These are phyloP conservation scores for Euzetes globulus DNA, from an alignment of 2,888 invertebrate species.

Conservation along the genomic window DNA sequence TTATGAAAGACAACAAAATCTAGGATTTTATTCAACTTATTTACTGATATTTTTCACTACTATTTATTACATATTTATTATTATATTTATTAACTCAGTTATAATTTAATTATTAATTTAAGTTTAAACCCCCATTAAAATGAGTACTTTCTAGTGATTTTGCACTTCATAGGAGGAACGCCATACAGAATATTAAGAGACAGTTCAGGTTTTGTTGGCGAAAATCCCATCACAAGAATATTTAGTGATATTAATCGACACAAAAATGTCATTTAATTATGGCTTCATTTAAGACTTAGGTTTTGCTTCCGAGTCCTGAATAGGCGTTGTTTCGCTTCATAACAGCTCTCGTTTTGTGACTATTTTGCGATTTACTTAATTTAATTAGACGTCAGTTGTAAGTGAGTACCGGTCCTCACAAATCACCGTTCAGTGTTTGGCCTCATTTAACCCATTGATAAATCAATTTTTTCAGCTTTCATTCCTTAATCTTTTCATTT, in stretches of 20 bases:
- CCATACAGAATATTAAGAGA: too few relatives aligned
- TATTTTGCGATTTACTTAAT: slow-evolving; percentile 21
- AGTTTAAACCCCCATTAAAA: not conserved
- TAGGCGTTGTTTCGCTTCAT: not conserved
- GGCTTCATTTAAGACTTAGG: not conserved
- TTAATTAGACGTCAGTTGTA: slow-evolving; percentile 22
- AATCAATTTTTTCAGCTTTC: too few relatives aligned
- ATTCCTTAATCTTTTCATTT: too few relatives aligned
- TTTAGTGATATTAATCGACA: slow-evolving; percentile 26
- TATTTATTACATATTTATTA: slow-evolving; percentile 5
- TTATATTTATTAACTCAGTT: not conserved
- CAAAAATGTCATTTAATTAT: slow-evolving; percentile 28
- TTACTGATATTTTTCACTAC: too few relatives aligned
- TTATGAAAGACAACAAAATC: not conserved
- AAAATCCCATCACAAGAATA: not conserved
- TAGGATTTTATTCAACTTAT: not conserved
- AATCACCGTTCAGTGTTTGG: too few relatives aligned
- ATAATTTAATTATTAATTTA: not conserved
- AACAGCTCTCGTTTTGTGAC: not conserved
- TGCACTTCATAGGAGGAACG: not conserved
- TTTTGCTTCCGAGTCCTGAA: not conserved
- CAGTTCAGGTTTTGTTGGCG: not conserved
- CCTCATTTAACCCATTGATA: too few relatives aligned
- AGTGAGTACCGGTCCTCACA: not conserved
- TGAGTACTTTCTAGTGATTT: slow-evolving; percentile 29